Percentiles rank a stretch among this genome's conserved stretches.
phyloP scores from a whole-genome alignment of 2,888 invertebrate genomes.

The Latrodectus elegans region DNA sequence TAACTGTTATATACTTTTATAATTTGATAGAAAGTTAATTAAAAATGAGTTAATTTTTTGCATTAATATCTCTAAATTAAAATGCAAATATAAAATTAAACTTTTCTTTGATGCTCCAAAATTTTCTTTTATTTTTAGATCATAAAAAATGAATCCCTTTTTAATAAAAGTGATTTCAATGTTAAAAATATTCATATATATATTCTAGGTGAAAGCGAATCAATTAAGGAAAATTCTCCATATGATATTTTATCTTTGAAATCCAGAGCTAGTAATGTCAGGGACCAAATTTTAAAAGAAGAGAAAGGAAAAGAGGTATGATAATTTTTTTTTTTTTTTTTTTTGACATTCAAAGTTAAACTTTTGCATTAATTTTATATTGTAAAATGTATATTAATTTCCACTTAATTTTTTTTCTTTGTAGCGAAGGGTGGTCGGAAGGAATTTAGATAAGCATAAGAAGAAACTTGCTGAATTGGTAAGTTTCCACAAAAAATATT shows the following conservation, averaged over 20 bases:
- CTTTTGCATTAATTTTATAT: background rate
- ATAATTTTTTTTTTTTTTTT: too few species aligned
- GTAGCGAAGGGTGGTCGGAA: constrained; percentile 51
- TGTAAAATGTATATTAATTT: background rate
- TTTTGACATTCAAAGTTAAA: background rate
- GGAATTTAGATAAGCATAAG: constrained; percentile 83
- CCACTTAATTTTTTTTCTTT: constrained; percentile 21
- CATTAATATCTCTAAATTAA: too few species aligned
- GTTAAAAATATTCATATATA: background rate
- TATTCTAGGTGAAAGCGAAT: constrained; percentile 53
- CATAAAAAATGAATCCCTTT: too few species aligned
- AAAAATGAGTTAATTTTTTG: too few species aligned
- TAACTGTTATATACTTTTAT: too few species aligned
- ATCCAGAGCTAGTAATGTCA: constrained; percentile 83
- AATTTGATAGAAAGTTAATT: too few species aligned
- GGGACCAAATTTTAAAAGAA: constrained; percentile 88
- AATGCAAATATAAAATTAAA: too few species aligned
- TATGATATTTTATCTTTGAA: constrained; percentile 76
- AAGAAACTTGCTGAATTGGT: constrained; percentile 89
- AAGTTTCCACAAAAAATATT: constrained; percentile 12
- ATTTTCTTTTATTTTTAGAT: too few species aligned
- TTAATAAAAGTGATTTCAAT: background rate
- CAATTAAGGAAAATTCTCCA: constrained; percentile 64
- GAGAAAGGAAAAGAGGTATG: constrained; percentile 78
- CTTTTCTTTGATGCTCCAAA: too few species aligned